These are phyloP conservation scores for Bimastos eiseni DNA, from an alignment of 2,888 invertebrate species.

Conservation along the genomic window DNA sequence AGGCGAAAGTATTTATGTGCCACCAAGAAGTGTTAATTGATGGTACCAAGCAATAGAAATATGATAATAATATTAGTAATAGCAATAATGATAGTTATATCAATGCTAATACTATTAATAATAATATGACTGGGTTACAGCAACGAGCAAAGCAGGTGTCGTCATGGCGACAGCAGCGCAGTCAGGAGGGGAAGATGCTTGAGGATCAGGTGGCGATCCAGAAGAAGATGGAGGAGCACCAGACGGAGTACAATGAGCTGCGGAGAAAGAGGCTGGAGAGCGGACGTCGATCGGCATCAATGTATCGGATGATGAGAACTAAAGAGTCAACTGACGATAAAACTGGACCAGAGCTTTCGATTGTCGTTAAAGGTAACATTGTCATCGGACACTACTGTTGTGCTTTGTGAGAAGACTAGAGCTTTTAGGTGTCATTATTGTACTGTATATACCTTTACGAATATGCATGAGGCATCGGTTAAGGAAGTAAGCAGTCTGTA, in stretches of 20 bases:
- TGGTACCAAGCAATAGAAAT: no score
- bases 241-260: conserved; percentile 47
- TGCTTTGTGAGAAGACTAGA: no score
- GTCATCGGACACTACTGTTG: no score
- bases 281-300: conserved; percentile 37
- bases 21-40: no score
- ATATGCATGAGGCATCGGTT: no score
- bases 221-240: conserved; percentile 66
- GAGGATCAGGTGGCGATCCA: conserved; percentile 70
- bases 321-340: conserved; percentile 44
- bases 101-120: not conserved
- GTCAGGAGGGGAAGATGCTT: conserved; percentile 69
- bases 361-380: conserved; percentile 51
- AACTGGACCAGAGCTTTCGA: conserved; percentile 47
- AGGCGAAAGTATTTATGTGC: no score
- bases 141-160: conserved; percentile 68
- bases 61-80: not conserved
- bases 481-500: no score
- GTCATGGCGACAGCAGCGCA: conserved; percentile 69
- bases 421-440: no score
- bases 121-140: conserved; percentile 44
- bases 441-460: no score
- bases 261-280: conserved; percentile 47
- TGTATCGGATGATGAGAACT: conserved; percentile 38
- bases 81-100: not conserved